Percentiles rank a stretch among this genome's conserved stretches.
Evolutionary conservation across 2,888 invertebrate genomes (phyloP).

Genomic region (Nymphalis c-album): DNA sequence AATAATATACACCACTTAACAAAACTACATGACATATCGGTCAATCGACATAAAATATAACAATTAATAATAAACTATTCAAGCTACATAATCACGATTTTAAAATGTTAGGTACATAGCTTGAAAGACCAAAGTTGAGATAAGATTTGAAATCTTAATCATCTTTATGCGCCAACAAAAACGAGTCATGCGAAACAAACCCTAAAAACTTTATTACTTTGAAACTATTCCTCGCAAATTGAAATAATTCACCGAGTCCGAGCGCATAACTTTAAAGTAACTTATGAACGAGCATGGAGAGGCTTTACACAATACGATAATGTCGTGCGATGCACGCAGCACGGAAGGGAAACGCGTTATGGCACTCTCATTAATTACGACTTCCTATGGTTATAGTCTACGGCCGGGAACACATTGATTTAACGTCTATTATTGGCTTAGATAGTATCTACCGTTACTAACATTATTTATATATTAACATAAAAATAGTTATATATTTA

Average conservation of each 20-base stretch:
- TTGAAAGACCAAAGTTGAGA: slow-evolving; percentile 19
- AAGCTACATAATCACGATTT: background rate
- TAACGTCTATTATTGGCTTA: background rate
- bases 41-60: too few species aligned
- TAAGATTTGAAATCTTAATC: slow-evolving; percentile 40
- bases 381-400: slow-evolving; percentile 60
- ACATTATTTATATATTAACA: too few species aligned
- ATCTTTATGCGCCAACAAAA: slow-evolving; percentile 50
- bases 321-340: slow-evolving; percentile 50
- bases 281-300: slow-evolving; percentile 54
- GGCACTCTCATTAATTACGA: slow-evolving; percentile 64
- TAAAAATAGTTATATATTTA: too few species aligned
- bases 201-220: slow-evolving; percentile 62
- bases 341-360: slow-evolving; percentile 62
- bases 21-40: too few species aligned
- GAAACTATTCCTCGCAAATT: slow-evolving; percentile 69
- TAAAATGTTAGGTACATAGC: background rate
- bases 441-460: background rate
- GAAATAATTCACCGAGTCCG: slow-evolving; percentile 66
- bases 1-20: too few species aligned
- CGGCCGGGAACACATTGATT: slow-evolving; percentile 38
- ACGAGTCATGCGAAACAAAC: slow-evolving; percentile 61
- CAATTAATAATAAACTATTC: too few species aligned
- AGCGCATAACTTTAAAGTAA: slow-evolving; percentile 59
- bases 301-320: slow-evolving; percentile 50